Evolutionary conservation across 2,888 invertebrate species (phyloP), one percentile per base, ranked within the genome.

Genomic region (Calliopum simillimum): DNA sequence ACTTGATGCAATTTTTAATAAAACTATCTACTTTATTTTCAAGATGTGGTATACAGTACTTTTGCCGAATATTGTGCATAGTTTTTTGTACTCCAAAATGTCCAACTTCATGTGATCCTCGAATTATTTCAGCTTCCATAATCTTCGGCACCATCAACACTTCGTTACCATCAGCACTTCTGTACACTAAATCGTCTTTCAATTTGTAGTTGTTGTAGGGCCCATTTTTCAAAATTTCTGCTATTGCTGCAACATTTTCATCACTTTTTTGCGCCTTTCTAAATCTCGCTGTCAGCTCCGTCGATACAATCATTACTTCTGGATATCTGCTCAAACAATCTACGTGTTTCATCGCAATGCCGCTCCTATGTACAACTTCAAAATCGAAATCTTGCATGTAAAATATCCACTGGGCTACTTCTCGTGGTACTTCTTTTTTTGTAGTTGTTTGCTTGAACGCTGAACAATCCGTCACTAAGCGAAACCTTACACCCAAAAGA

Each of bases 1-100:
- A 75, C 13, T 62, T 53, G 14, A 74, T 51, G 53, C 74, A 75
- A 21, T 70, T 75, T 12, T 19, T 41, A 25, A 72, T 58, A n/a
- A 12, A 58, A 5, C 5, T 61, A 13, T 14, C 47, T 4, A 16
- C 16, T 62, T 62, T 44, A 21, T 21, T n/a, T 13, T 21, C 16
- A 5, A 44, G 12, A 21, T 62, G 62, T n/a, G 62, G 62, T n/a
- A 62, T 62, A 21, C 14, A 62, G 16, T 62, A 62, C 46, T 43
- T 14, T 2, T 62, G 62, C 41, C 44, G 14, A 46, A 62, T 4
- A 19, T 3, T 4, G 41, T 62, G 4, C 13, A 44, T 19, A 13
- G 46, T 62, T 46, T 43, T 62, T 14, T 43, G 21, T 44, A 19
- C 46, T 19, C 44, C 43, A 4, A 14, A 62, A 21, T 62, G 62